Base-by-base conservation (phyloP, 2,888 invertebrate species). In the Coecobrya sp. region DNA sequence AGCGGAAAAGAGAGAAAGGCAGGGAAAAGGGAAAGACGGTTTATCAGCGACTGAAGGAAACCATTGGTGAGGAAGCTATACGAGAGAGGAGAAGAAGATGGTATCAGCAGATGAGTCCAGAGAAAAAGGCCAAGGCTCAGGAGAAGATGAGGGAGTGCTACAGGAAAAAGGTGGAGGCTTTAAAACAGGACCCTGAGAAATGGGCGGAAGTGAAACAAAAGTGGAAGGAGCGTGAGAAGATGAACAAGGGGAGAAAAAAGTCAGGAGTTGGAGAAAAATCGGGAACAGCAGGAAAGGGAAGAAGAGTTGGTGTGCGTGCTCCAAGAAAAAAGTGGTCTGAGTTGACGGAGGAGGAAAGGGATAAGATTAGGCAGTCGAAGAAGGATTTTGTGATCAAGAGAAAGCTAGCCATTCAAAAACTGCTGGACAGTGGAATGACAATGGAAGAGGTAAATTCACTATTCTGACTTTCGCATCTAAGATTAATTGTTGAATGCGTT, bases 391-490 rank as follows among this genome's bases (percentile, higher is more conserved):
- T 27, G 16, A 1, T 92, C 16, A 65, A 62, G 27, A 84, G 27
- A 19, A 82, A 79, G 42, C 10, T 88, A 10, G 27, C 36, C 1
- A 88, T 88, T 16, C 92, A 92, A 65, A 65, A 88, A 0, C 11
- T 92, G 52, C 36, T 92, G 27, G 84, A 88, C 1, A 36, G 59
- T 45, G 92, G 92, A 19, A 59, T 92, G 76, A 55, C 76, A 22
- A 84, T 92, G 88, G 92, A 92, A 2, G 62, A 92, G 79, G 52
- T 79, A n/a, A n/a, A n/a, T n/a, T n/a, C n/a, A n/a, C n/a, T n/a
- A n/a, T n/a, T n/a, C n/a, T n/a, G n/a, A n/a, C n/a, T n/a, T n/a
- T n/a, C n/a, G n/a, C n/a, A n/a, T n/a, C n/a, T n/a, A n/a, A n/a
- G n/a, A n/a, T n/a, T n/a, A n/a, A n/a, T n/a, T n/a, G n/a, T n/a